Conservation (phyloP, 2,797 vertebrate genomes). For the Sparidentex hasta region DNA sequence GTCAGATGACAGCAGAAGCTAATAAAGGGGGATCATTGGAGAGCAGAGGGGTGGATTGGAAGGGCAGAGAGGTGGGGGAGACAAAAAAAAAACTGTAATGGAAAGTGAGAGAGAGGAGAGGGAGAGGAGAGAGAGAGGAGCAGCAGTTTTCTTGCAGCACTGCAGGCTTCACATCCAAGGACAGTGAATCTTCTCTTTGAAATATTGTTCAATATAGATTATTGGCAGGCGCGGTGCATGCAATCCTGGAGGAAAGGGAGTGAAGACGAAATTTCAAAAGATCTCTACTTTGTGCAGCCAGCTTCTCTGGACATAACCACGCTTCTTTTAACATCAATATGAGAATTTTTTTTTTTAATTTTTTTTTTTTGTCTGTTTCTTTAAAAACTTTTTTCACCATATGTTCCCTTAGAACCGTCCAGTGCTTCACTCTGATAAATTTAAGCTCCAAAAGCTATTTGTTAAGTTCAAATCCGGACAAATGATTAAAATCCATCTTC, state of each 20-base stretch:
- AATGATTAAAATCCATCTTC: not conserved
- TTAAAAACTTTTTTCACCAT: conserved; percentile 1
- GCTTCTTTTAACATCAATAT: conserved; percentile 14
- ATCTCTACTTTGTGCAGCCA: conserved; percentile 13
- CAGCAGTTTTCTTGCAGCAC: conserved; percentile 28
- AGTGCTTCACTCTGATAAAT: not conserved
- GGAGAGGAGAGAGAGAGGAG: not conserved
- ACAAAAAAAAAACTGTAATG: conserved; percentile 43
- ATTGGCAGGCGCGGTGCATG: conserved; percentile 33
- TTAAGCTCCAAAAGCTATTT: not conserved
- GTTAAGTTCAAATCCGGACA: not conserved
- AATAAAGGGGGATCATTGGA: conserved; percentile 59
- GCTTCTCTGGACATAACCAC: conserved; percentile 2
- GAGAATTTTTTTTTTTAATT: conserved; percentile 11
- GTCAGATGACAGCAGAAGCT: conserved; percentile 57
- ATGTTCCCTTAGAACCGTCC: not conserved
- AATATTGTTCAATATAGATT: conserved; percentile 51
- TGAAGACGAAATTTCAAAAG: conserved; percentile 10
- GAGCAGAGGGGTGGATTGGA: conserved; percentile 52
- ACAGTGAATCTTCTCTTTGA: conserved; percentile 46
- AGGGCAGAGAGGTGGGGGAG: conserved; percentile 21
- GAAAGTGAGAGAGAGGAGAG: conserved; percentile 22
- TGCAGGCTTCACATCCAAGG: conserved; percentile 31
- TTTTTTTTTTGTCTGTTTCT: conserved; percentile 2
- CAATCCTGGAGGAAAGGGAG: conserved; percentile 12